Evolutionary conservation across 2,113 vertebrate species (phyloP), one percentile per base, ranked within the genome.

Genomic region (Rhea pennata): DNA sequence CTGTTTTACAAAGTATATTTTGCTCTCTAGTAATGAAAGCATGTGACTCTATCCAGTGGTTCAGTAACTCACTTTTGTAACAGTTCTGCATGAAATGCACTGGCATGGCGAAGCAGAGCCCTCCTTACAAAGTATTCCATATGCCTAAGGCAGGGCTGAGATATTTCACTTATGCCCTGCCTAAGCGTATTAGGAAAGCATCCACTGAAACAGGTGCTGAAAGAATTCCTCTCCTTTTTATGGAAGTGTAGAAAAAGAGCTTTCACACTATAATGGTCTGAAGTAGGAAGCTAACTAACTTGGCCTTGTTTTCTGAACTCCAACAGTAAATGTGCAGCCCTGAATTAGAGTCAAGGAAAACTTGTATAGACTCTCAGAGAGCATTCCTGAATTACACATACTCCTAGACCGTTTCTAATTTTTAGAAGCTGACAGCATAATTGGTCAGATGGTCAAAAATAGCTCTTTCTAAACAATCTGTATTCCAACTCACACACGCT

Each of bases 361-460:
- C 66, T 78, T n/a, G 77, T 31, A 46, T 44, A 8, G 58, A 80
- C n/a, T 74, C 71, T 95, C 75, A 93, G 42, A 89, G 50, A 89
- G 89, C 84, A 83, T 87, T 91, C 93, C 90, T 79, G 44, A 88
- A 81, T 78, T 78, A 81, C 19, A 90, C 88, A 69, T 20, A 9
- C 80, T 95, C 90, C 36, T 77, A 89, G 77, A 85, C 82, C 44
- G 90, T 23, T 95, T 89, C 89, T 90, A 76, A 85, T 92, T 93
- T 95, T 95, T 79, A 94, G 44, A 96, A 58, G 48, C 88, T 96
- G 93, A 96, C 93, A 96, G 76, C 75, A 51, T 62, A 89, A 96
- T 62, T 73, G 62, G 80, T 71, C 73, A 89, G 81, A 92, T 79
- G 71, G 77, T 89, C 92, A 92, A 77, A 96, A 96, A 94, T 84